Conservation (phyloP, 64 coral and sea anemone species). For the Montipora efflorescens region DNA sequence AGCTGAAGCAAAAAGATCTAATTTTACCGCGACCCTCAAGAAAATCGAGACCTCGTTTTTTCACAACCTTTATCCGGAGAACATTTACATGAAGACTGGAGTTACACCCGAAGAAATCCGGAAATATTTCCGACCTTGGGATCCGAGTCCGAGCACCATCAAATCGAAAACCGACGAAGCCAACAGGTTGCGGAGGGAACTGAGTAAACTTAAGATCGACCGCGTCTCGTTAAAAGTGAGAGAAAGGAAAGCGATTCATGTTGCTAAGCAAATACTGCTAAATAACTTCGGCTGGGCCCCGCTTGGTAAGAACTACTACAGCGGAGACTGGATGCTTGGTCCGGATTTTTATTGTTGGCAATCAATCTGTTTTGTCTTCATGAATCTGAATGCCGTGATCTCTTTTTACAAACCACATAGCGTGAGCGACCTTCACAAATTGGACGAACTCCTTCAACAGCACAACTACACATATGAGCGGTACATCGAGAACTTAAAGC, state of each 20-base stretch:
- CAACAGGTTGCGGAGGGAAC: slow-evolving; percentile 16
- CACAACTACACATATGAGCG: slow-evolving; percentile 30
- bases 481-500: slow-evolving; percentile 54
- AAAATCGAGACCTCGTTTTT: slow-evolving; percentile 6
- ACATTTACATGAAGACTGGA: slow-evolving; percentile 9
- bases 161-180: slow-evolving; percentile 50
- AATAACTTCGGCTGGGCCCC: slow-evolving; percentile 37
- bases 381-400: neutral
- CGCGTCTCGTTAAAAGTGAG: slow-evolving; percentile 20
- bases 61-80: slow-evolving; percentile 10
- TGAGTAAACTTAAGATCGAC: slow-evolving; percentile 37
- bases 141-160: slow-evolving; percentile 9
- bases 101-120: slow-evolving; percentile 54
- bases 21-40: neutral
- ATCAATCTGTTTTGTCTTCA: neutral
- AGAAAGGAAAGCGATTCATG: slow-evolving; percentile 60
- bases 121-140: slow-evolving; percentile 41
- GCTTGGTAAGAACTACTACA: slow-evolving; percentile 43
- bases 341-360: slow-evolving; percentile 66
- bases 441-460: slow-evolving; percentile 21
- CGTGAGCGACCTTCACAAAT: slow-evolving; percentile 12
- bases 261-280: slow-evolving; percentile 47
- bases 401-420: slow-evolving; percentile 31
- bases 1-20: neutral
- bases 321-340: slow-evolving; percentile 58